Evolutionary conservation across 2,797 vertebrate genomes (phyloP).

Genomic region (Iguana delicatissima): DNA sequence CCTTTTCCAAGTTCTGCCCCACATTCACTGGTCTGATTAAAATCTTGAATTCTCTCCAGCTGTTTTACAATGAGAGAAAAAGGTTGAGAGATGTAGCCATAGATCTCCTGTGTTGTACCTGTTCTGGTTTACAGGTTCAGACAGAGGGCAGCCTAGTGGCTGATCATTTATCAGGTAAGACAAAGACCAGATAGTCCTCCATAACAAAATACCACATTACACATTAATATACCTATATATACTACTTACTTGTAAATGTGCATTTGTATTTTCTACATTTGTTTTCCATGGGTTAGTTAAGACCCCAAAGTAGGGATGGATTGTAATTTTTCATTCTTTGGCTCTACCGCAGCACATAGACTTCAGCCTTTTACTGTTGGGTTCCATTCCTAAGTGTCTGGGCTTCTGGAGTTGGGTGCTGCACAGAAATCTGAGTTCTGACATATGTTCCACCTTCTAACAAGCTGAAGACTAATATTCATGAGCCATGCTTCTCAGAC

Average conservation of each 20-base stretch:
- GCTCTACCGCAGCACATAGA: not conserved
- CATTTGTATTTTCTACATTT: not conserved
- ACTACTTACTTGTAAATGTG: not conserved
- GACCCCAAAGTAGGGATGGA: not conserved
- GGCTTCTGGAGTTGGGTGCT: not conserved
- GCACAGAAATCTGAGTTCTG: not conserved
- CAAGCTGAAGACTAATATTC: not conserved
- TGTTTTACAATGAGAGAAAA: not conserved
- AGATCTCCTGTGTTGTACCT: not conserved
- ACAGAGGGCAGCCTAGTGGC: not conserved
- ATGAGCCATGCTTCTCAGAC: not conserved
- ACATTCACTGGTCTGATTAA: not conserved
- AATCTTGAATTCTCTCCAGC: not conserved
- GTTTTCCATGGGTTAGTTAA: not conserved
- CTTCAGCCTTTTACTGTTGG: not conserved
- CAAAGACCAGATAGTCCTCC: not conserved
- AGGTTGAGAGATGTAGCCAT: conserved; percentile 4
- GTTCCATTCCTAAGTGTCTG: not conserved
- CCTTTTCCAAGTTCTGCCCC: not conserved
- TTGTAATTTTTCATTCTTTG: not conserved
- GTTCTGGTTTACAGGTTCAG: not conserved
- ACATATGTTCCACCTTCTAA: not conserved
- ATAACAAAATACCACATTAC: not conserved
- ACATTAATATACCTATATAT: not conserved
- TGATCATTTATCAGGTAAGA: not conserved